Evolutionary conservation across 2,888 invertebrate genomes (phyloP).

Genomic region (Polydrusus tereticollis): DNA sequence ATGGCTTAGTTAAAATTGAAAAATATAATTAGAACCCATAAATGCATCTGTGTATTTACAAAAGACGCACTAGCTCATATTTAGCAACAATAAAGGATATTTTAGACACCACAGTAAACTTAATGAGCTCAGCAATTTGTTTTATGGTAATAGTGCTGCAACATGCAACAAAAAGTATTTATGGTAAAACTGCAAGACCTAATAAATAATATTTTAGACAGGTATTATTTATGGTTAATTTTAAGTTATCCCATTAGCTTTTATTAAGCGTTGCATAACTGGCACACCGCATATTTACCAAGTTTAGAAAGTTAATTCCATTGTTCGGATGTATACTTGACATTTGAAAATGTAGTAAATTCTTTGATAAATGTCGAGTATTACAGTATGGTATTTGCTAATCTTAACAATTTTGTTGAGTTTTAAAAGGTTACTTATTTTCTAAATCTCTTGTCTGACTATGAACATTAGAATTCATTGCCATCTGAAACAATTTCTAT

Average conservation of each 20-base stretch:
- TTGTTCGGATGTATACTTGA: constrained; percentile 6
- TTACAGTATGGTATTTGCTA: constrained; percentile 5
- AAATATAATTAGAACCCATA: background rate
- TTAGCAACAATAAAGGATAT: constrained; percentile 17
- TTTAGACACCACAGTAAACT: constrained; percentile 24
- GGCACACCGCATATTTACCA: background rate
- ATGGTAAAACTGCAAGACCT: constrained; percentile 20
- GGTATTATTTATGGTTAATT: constrained; percentile 19
- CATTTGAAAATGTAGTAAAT: constrained; percentile 23
- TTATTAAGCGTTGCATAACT: constrained; percentile 15
- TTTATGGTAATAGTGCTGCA: constrained; percentile 27
- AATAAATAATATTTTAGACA: constrained; percentile 32
- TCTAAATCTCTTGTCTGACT: background rate
- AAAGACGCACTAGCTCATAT: background rate
- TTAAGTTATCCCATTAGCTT: constrained; percentile 17
- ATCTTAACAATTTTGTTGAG: background rate
- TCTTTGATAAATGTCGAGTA: background rate
- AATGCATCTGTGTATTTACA: background rate
- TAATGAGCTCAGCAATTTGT: constrained; percentile 31
- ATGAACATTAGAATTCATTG: background rate
- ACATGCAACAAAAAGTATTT: constrained; percentile 34
- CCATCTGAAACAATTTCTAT: background rate
- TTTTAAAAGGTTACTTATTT: background rate
- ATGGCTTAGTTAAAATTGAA: too few species aligned
- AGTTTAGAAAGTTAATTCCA: constrained; percentile 1